These are phyloP conservation scores for Onychostruthus taczanowskii DNA, from an alignment of 2,113 vertebrate species.

Conservation along the genomic window DNA sequence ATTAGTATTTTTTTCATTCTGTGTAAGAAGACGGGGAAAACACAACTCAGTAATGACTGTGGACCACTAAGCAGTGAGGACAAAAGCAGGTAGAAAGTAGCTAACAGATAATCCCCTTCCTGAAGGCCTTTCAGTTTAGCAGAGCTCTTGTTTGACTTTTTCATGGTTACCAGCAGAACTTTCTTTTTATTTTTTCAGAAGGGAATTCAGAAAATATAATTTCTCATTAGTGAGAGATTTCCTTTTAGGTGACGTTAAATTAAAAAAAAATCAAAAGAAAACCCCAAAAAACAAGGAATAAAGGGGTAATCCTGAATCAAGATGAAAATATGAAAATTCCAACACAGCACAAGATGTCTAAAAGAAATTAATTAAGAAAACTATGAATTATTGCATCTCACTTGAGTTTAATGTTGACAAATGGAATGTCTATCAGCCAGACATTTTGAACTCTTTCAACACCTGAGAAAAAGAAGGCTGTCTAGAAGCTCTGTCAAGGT, in stretches of 20 bases:
- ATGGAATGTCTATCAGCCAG: neutral
- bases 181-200: neutral
- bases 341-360: neutral
- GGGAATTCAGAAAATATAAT: neutral
- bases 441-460: neutral
- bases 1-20: neutral
- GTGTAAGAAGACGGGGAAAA: neutral
- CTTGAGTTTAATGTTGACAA: neutral
- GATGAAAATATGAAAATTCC: neutral
- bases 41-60: neutral
- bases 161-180: neutral
- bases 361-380: neutral
- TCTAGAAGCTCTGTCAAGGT: neutral
- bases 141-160: neutral
- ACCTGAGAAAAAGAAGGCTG: neutral
- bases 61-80: neutral
- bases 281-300: neutral
- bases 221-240: neutral
- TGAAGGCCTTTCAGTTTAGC: neutral
- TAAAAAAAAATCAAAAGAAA: neutral
- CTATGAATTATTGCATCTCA: neutral
- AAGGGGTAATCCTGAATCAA: neutral
- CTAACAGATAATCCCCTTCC: neutral
- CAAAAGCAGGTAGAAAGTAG: neutral
- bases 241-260: neutral